Base-by-base conservation (phyloP, 2,797 vertebrate species). In the Oceanodroma leucorhoa region DNA sequence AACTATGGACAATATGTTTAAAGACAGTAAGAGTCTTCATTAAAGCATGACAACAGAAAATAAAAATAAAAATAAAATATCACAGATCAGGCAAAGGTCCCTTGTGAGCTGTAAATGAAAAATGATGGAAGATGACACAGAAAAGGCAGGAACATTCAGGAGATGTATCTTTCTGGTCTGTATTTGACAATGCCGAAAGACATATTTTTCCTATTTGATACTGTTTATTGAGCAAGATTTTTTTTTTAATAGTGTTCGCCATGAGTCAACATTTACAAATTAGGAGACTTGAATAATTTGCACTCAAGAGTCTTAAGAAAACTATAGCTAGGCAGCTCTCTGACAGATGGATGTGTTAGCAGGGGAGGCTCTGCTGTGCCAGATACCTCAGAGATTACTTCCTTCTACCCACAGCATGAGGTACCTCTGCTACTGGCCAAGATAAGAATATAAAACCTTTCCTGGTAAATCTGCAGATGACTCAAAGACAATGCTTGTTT, bases 281-380 rank as follows among this genome's bases (percentile, higher is more conserved):
- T 38, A 45, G 24, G 61, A 77, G 58, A 80, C 9, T 10, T 66
- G 23, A 84, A 76, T 53, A 93, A 92, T 67, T 57, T 61, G 57
- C 41, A 50, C 13, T 81, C 41, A 29, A 60, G 54, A 67, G 11
- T 32, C 36, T 79, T 45, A 67, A 41, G 72, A 46, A 70, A 73
- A 27, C 1, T 10, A 4, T 5, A 73, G 45, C 21, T 13, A 77
- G 78, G 48, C 58, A 62, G 34, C 45, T 79, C 58, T 75, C 48
- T 89, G 90, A 60, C 96, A 97, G 94, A 95, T 93, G 95, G 95
- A 50, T 24, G 29, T 58, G 84, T 51, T 81, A 89, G 94, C 82
- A 93, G 95, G 95, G 71, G 84, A 93, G 82, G 65, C 51, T 92
- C 38, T 87, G 36, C 60, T 69, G 46, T 94, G 93, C 89, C 93